Evolutionary conservation across 1,140 invertebrate genomes (phyloP).

Genomic region (Armadillidium nasatum): DNA sequence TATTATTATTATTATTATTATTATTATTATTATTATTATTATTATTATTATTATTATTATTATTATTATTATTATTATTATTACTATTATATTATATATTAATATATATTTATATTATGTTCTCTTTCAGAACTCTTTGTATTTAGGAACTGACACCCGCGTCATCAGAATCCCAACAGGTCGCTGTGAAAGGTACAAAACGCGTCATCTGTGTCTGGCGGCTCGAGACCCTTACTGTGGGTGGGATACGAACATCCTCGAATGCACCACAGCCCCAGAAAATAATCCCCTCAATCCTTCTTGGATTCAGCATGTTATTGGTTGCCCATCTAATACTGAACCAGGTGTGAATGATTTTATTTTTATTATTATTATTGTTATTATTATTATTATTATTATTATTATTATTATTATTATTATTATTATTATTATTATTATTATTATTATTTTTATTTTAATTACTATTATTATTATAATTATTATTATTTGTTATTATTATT

Average conservation of each 20-base stretch:
- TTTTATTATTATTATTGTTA: too few species aligned
- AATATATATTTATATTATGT: too few species aligned
- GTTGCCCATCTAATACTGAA: conserved; percentile 60
- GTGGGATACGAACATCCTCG: conserved; percentile 69
- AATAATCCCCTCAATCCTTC: conserved; percentile 58
- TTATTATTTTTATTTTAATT: too few species aligned
- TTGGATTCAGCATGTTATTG: conserved; percentile 66
- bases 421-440: too few species aligned
- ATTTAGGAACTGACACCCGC: conserved; percentile 65
- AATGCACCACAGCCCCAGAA: conserved; percentile 62
- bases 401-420: too few species aligned
- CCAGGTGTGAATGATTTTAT: conserved; percentile 45
- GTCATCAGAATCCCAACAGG: conserved; percentile 67
- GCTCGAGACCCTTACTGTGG: conserved; percentile 91
- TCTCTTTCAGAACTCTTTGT: conserved; percentile 64
- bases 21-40: too few species aligned
- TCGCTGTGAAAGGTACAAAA: conserved; percentile 68
- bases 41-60: too few species aligned
- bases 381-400: too few species aligned
- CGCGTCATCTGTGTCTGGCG: conserved; percentile 66
- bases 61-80: neutral
- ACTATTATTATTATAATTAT: conserved; percentile 51
- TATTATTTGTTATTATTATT: too few species aligned
- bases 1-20: too few species aligned
- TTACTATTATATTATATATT: too few species aligned